Evolutionary conservation across 2,797 vertebrate species (phyloP).

Genomic region (Philypnodon macrostomus): DNA sequence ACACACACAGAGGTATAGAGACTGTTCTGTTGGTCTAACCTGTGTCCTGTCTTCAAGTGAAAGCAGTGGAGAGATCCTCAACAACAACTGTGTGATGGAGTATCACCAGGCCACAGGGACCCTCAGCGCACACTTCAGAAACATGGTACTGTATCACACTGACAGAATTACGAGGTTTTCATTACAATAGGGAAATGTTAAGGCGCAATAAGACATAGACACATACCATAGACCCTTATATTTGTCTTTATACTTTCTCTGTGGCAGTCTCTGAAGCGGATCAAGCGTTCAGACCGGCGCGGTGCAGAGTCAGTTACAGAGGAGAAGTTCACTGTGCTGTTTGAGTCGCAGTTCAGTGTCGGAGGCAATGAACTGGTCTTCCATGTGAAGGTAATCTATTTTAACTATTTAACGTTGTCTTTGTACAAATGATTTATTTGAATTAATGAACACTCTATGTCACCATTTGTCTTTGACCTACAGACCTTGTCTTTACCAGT

Average conservation of each 20-base stretch:
- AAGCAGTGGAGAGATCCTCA: conserved; percentile 94
- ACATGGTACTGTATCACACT: no score
- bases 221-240: no score
- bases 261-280: conserved; percentile 91
- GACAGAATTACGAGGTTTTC: no score
- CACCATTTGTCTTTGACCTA: background rate
- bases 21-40: no score
- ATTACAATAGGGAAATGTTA: no score
- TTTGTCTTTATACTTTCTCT: no score
- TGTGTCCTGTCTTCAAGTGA: conserved; percentile 72
- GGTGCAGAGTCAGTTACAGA: conserved; percentile 96
- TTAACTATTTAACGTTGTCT: no score
- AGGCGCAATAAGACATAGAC: no score
- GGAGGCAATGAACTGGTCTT: conserved; percentile 96
- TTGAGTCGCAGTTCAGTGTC: conserved; percentile 96
- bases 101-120: conserved; percentile 81
- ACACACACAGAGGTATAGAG: no score
- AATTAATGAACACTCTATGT: background rate
- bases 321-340: conserved; percentile 96
- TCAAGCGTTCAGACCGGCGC: conserved; percentile 93
- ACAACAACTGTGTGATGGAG: conserved; percentile 97
- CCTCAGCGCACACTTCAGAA: conserved; percentile 86
- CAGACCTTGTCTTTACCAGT: conserved; percentile 95
- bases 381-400: conserved; percentile 95
- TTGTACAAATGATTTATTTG: no score